Conservation (phyloP, 2,113 vertebrate genomes). For the Psittacus erithacus region DNA sequence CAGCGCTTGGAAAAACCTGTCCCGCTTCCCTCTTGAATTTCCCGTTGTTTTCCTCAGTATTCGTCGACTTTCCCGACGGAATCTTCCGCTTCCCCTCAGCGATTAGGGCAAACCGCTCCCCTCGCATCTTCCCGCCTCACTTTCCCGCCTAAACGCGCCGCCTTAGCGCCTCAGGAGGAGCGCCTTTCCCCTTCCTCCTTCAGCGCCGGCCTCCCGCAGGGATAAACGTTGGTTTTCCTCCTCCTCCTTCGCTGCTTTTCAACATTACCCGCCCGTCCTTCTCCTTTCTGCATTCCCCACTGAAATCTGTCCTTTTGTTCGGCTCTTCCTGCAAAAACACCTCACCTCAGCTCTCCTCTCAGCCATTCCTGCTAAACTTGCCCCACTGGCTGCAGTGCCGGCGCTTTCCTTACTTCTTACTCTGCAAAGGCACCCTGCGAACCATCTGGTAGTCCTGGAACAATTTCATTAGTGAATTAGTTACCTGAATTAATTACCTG, state of each 20-base stretch:
- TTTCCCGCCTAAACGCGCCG: neutral
- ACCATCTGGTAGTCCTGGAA: neutral
- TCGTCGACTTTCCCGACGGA: neutral
- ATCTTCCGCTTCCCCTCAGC: neutral
- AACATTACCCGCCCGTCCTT: neutral
- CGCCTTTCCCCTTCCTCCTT: neutral
- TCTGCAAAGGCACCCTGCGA: neutral
- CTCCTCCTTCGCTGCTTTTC: neutral
- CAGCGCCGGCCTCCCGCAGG: neutral
- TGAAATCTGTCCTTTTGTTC: neutral
- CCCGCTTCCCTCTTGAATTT: too few relatives aligned
- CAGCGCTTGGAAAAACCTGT: rapidly evolving
- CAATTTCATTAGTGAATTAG: neutral
- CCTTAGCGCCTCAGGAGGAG: neutral
- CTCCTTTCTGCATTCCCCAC: neutral
- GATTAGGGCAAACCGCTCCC: neutral
- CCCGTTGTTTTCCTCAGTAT: neutral
- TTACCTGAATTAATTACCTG: neutral
- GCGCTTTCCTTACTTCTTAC: neutral
- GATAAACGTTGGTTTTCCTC: neutral
- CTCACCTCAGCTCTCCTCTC: neutral
- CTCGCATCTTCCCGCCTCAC: neutral
- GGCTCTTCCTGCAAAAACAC: neutral
- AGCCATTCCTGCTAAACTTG: neutral
- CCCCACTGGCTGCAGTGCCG: neutral